Evolutionary conservation across 2,797 vertebrate species (phyloP).

Genomic region (Toxotes lorentzi): DNA sequence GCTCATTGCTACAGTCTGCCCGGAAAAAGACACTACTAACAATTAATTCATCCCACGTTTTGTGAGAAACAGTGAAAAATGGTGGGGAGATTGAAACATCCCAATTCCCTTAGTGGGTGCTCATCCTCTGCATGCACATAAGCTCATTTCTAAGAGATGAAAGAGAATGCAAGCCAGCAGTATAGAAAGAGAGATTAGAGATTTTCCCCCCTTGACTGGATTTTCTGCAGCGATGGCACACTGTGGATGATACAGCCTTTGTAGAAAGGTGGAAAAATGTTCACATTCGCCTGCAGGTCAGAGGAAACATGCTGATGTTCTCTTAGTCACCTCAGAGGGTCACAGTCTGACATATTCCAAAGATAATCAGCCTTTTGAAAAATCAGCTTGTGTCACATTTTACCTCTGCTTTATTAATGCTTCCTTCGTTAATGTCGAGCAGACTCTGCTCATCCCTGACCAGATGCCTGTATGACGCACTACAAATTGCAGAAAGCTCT

Average conservation of each 20-base stretch:
- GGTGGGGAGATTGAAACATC: slow-evolving; percentile 60
- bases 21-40: slow-evolving; percentile 32
- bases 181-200: slow-evolving; percentile 59
- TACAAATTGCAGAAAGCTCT: slow-evolving; percentile 18
- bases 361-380: slow-evolving; percentile 47
- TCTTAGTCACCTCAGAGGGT: neutral
- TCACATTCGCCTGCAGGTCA: slow-evolving; percentile 47
- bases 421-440: slow-evolving; percentile 11
- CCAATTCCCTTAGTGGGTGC: slow-evolving; percentile 63
- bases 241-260: slow-evolving; percentile 45
- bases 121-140: slow-evolving; percentile 61
- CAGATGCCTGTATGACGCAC: slow-evolving; percentile 19
- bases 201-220: slow-evolving; percentile 46
- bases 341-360: slow-evolving; percentile 39
- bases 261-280: slow-evolving; percentile 38
- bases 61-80: slow-evolving; percentile 56
- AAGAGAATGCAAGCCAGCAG: slow-evolving; percentile 48
- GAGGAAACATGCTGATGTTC: slow-evolving; percentile 27
- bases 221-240: slow-evolving; percentile 35
- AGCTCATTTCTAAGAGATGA: slow-evolving; percentile 69
- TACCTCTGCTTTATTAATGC: slow-evolving; percentile 23
- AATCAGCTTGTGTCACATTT: slow-evolving; percentile 32
- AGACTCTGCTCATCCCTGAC: slow-evolving; percentile 24
- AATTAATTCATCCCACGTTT: slow-evolving; percentile 70
- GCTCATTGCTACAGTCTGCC: slow-evolving; percentile 37